Evolutionary conservation across 2,113 vertebrate genomes (phyloP).

Genomic region (Psophia crepitans): DNA sequence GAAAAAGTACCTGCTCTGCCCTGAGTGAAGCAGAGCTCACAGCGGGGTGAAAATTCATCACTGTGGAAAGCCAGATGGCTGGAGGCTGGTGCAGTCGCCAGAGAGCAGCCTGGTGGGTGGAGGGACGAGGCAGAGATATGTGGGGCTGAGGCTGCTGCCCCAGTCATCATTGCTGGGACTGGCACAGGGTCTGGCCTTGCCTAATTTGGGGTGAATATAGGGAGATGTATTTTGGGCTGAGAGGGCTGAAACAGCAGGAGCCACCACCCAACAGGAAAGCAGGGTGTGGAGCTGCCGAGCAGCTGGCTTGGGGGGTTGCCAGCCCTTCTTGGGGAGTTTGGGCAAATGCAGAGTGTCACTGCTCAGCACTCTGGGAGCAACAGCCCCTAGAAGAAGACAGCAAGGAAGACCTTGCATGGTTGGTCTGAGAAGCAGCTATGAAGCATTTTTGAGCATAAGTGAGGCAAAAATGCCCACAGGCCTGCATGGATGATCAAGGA

Average conservation of each 20-base stretch:
- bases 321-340: background rate
- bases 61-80: background rate
- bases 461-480: too few relatives aligned
- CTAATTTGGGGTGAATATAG: background rate
- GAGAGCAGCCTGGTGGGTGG: background rate
- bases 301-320: background rate
- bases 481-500: too few relatives aligned
- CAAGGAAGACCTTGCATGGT: accelerated
- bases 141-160: background rate
- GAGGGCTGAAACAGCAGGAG: background rate
- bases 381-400: background rate
- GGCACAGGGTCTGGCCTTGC: background rate
- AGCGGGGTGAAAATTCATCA: background rate
- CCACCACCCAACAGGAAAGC: background rate
- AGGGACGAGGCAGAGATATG: background rate
- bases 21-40: background rate
- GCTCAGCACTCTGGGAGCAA: background rate
- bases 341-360: background rate
- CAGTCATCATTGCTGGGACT: background rate
- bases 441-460: background rate
- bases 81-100: background rate
- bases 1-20: background rate
- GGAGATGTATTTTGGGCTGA: background rate
- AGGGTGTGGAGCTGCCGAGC: background rate
- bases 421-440: background rate